These are phyloP conservation scores for Bruchidius siliquastri DNA, from an alignment of 2,888 invertebrate genomes.

Conservation along the genomic window DNA sequence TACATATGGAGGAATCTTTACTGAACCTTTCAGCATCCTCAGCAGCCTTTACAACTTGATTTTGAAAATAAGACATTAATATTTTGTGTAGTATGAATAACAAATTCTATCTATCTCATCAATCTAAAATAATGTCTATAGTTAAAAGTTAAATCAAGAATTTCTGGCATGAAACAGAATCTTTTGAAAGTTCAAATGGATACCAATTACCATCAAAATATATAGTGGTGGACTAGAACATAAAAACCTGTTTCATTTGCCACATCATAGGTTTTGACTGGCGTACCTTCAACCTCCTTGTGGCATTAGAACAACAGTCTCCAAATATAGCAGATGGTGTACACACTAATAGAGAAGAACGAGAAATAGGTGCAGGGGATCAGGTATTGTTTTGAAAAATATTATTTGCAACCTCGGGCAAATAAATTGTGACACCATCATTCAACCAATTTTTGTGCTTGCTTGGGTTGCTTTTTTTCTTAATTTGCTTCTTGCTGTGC, in stretches of 20 bases:
- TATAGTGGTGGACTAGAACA: neutral
- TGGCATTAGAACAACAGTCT: conserved; percentile 96
- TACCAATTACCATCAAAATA: neutral
- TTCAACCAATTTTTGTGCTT: neutral
- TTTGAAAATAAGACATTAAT: no score
- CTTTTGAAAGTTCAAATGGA: no score
- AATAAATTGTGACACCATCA: neutral
- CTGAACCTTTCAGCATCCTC: no score
- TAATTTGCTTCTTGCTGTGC: neutral
- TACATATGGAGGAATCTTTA: no score
- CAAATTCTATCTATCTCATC: no score
- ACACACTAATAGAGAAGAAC: conserved; percentile 77
- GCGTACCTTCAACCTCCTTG: conserved; percentile 97
- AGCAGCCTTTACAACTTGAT: no score
- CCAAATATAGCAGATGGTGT: conserved; percentile 95
- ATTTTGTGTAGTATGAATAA: no score
- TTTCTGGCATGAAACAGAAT: no score
- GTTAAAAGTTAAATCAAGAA: no score
- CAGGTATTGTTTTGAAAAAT: conserved; percentile 64
- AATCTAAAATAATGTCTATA: no score
- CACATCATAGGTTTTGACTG: conserved; percentile 89
- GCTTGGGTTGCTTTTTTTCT: neutral
- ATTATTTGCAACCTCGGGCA: neutral
- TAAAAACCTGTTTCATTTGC: neutral
- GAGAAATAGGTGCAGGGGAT: conserved; percentile 95